Evolutionary conservation across 2,113 vertebrate genomes (phyloP).

Genomic region (Crypturellus undulatus): DNA sequence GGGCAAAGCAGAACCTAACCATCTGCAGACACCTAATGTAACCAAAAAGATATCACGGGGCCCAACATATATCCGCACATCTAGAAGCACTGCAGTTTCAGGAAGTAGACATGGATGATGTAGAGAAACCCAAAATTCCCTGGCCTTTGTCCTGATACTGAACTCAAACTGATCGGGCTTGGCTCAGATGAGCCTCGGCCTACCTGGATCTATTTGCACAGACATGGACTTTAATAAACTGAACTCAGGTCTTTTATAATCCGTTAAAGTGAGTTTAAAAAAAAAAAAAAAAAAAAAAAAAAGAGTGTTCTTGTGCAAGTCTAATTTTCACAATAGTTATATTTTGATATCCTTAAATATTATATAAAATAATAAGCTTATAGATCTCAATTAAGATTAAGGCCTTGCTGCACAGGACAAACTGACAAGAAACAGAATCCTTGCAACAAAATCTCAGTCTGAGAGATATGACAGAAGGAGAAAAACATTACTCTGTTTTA

Average conservation of each 20-base stretch:
- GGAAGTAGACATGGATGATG: background rate
- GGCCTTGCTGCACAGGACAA: too few species aligned
- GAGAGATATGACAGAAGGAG: too few species aligned
- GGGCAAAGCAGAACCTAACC: background rate
- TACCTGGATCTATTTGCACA: background rate
- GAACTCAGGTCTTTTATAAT: background rate
- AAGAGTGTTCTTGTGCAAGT: too few species aligned
- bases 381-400: too few species aligned
- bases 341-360: too few species aligned
- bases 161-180: background rate
- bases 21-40: background rate
- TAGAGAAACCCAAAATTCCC: background rate
- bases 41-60: fast-evolving
- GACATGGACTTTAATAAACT: background rate
- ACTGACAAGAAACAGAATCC: too few species aligned
- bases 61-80: background rate
- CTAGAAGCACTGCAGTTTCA: background rate
- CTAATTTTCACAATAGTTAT: too few species aligned
- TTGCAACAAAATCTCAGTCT: too few species aligned
- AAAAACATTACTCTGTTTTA: too few species aligned
- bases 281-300: too few species aligned
- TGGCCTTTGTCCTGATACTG: background rate
- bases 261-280: background rate
- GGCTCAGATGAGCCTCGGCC: background rate
- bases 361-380: too few species aligned